Conservation (phyloP, 2,888 invertebrate species). For the Tupiocoris notatus region DNA sequence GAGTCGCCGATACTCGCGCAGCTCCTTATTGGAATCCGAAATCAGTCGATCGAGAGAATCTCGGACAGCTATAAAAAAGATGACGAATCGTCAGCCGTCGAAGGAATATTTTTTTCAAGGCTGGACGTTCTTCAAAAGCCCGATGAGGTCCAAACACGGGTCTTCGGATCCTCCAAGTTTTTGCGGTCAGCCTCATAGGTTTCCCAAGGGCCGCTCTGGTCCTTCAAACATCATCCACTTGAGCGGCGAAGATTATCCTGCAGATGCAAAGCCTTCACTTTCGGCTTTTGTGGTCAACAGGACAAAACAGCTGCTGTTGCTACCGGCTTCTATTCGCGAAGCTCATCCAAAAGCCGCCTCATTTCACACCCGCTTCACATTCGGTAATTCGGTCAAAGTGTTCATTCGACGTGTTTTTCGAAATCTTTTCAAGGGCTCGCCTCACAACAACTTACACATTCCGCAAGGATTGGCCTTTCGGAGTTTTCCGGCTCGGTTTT, state of each 20-base stretch:
- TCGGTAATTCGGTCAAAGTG: background rate
- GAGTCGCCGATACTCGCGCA: no score
- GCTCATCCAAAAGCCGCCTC: background rate
- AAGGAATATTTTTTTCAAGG: background rate
- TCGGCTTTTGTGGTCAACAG: background rate
- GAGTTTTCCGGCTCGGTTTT: no score
- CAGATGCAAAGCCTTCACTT: background rate
- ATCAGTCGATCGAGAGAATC: no score
- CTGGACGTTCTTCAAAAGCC: background rate
- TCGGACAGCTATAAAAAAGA: background rate
- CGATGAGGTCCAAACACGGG: background rate
- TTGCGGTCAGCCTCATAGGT: background rate
- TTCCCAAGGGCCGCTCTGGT: background rate
- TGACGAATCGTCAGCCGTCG: background rate
- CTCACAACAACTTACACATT: no score
- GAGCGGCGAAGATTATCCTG: background rate
- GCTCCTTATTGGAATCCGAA: no score
- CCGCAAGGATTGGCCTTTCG: no score
- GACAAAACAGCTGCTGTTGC: background rate
- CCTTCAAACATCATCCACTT: background rate
- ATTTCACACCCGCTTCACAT: background rate
- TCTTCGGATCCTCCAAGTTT: background rate
- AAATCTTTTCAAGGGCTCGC: no score
- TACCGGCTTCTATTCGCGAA: background rate
- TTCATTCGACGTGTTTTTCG: no score